A percentile compares a stretch with the other conserved stretches of the same genome.
Conservation (phyloP, 2,888 invertebrate genomes). For the Disparrhopalites patrizii region DNA sequence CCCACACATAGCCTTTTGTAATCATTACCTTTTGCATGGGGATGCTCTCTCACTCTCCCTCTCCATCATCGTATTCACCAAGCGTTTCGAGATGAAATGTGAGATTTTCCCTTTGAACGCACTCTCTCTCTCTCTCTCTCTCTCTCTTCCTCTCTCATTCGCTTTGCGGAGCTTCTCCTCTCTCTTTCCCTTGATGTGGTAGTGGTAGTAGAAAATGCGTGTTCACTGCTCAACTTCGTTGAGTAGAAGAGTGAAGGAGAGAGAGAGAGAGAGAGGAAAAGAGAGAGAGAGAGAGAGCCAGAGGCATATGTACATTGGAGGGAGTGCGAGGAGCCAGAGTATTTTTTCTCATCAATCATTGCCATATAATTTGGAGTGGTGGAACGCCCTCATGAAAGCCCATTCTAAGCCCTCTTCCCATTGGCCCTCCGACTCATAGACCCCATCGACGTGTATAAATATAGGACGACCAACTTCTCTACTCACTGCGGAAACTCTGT, state of each 20-base stretch:
- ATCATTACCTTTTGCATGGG: too few relatives aligned
- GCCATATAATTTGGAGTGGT: constrained; percentile 35
- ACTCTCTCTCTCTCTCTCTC: neutral
- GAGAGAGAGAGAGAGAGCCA: too few relatives aligned
- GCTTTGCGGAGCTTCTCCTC: constrained; percentile 12
- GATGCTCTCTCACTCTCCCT: neutral
- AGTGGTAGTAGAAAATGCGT: constrained; percentile 29
- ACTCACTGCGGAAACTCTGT: constrained; percentile 11
- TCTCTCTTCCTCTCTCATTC: neutral
- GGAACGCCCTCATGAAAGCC: constrained; percentile 39
- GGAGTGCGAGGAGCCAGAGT: constrained; percentile 7
- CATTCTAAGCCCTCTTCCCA: constrained; percentile 33
- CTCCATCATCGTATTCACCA: neutral
- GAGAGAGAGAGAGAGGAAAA: neutral
- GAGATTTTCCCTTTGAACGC: constrained; percentile 2
- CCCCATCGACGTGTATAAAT: constrained; percentile 29
- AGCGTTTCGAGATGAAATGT: neutral
- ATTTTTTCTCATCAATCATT: constrained; percentile 40
- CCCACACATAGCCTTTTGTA: neutral
- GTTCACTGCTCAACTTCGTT: too few relatives aligned
- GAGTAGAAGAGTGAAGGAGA: neutral
- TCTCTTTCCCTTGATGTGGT: constrained; percentile 40
- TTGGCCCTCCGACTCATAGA: constrained; percentile 38
- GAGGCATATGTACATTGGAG: too few relatives aligned
- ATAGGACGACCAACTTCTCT: constrained; percentile 24